These are phyloP conservation scores for Lepidiolamprologus cunningtoni DNA, from an alignment of 2,113 vertebrate genomes.

Conservation along the genomic window DNA sequence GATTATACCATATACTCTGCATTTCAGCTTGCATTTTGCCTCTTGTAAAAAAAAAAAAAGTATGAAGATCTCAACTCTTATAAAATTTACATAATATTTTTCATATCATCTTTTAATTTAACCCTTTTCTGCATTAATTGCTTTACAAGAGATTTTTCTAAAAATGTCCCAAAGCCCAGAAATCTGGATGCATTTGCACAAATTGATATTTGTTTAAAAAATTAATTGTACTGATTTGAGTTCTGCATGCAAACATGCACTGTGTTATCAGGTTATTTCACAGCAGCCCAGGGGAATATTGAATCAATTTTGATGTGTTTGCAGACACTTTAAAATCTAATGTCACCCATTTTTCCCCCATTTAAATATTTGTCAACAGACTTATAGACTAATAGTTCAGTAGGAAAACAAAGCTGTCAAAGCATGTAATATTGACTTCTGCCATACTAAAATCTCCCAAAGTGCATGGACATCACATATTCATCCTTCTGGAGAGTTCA, in stretches of 20 bases:
- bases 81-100: neutral
- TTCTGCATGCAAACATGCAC: neutral
- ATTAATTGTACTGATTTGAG: neutral
- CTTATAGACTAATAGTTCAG: neutral
- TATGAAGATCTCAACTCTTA: neutral
- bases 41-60: neutral
- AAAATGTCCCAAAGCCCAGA: neutral
- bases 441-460: neutral
- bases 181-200: neutral
- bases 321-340: neutral
- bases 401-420: neutral
- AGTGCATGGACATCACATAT: conserved; percentile 20
- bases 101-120: neutral
- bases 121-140: neutral
- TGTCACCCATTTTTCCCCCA: neutral
- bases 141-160: neutral
- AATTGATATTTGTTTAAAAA: neutral
- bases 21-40: neutral
- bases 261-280: neutral
- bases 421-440: conserved; percentile 3
- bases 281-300: neutral
- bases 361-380: neutral
- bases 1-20: neutral
- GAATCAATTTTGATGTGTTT: neutral
- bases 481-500: neutral